Evolutionary conservation across 2,113 vertebrate genomes (phyloP).

Genomic region (Hyperopisus bebe): DNA sequence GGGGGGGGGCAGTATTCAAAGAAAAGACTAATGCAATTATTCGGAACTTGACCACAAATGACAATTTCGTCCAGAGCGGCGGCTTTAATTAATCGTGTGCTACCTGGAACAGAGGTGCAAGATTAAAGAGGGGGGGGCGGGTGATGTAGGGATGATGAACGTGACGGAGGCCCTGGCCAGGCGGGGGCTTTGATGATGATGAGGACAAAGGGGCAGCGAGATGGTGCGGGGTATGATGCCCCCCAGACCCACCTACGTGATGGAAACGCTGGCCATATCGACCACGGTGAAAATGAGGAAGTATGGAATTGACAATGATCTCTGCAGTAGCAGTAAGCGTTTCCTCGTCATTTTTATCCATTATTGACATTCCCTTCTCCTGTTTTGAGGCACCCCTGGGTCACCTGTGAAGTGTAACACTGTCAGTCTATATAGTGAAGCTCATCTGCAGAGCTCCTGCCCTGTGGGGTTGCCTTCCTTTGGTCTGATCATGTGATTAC

Average conservation of each 20-base stretch:
- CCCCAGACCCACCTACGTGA: neutral
- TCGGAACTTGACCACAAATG: constrained; percentile 60
- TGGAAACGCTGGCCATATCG: neutral
- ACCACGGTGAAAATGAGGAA: neutral
- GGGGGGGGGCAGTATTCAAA: constrained; percentile 23
- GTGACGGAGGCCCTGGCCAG: constrained; percentile 31
- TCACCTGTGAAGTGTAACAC: neutral
- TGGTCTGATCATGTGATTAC: neutral
- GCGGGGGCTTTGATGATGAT: constrained; percentile 30
- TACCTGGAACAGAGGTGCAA: constrained; percentile 35
- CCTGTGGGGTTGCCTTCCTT: neutral
- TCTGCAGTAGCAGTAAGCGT: neutral
- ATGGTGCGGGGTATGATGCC: constrained; percentile 16
- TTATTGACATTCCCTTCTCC: neutral
- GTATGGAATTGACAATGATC: neutral
- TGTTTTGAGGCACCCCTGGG: neutral
- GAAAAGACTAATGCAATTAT: constrained; percentile 55
- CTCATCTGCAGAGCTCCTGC: neutral
- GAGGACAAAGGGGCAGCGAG: constrained; percentile 28
- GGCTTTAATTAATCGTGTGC: constrained; percentile 60
- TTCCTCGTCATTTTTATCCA: neutral
- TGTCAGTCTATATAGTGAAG: neutral
- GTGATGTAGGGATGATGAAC: neutral
- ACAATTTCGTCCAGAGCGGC: constrained; percentile 49
- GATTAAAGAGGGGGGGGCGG: neutral